phyloP scores from a whole-genome alignment of 2,888 invertebrate genomes.

The Metopia argyrocephala region DNA sequence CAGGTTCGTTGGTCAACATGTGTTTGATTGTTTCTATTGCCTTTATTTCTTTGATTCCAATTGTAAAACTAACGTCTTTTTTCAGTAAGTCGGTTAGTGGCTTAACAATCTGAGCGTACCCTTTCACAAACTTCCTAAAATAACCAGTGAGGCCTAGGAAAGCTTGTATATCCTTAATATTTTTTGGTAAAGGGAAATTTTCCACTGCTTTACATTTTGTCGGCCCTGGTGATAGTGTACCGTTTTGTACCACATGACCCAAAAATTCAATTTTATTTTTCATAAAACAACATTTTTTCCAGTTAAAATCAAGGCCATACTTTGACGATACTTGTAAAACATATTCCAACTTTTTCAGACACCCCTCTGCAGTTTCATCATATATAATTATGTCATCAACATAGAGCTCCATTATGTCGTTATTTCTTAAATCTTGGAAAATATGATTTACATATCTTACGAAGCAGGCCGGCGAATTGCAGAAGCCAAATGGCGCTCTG shows the following conservation, averaged over 20 bases:
- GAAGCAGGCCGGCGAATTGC: constrained; percentile 48
- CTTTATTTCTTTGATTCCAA: constrained; percentile 31
- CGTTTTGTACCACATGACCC: constrained; percentile 10
- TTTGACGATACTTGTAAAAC: constrained; percentile 28
- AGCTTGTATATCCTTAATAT: constrained; percentile 27
- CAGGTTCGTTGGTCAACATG: constrained; percentile 30
- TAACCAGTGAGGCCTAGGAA: constrained; percentile 50
- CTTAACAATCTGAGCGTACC: constrained; percentile 25
- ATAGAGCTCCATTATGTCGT: background rate
- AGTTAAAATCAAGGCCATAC: background rate
- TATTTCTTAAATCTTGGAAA: constrained; percentile 48
- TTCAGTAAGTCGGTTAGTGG: constrained; percentile 52
- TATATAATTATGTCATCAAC: constrained; percentile 51
- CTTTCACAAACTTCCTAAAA: constrained; percentile 37
- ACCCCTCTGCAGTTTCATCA: constrained; percentile 47
- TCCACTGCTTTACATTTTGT: constrained; percentile 16
- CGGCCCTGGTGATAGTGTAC: constrained; percentile 20
- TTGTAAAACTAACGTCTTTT: constrained; percentile 41
- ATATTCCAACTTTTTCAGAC: constrained; percentile 32
- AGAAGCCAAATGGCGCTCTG: constrained; percentile 34
- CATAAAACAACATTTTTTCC: constrained; percentile 32
- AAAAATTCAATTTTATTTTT: too few relatives aligned
- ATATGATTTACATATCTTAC: constrained; percentile 50
- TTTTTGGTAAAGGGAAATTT: too few relatives aligned
- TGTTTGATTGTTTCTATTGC: too few relatives aligned